phyloP scores from a whole-genome alignment of 1,140 invertebrate genomes.

The Drosophila novamexicana region DNA sequence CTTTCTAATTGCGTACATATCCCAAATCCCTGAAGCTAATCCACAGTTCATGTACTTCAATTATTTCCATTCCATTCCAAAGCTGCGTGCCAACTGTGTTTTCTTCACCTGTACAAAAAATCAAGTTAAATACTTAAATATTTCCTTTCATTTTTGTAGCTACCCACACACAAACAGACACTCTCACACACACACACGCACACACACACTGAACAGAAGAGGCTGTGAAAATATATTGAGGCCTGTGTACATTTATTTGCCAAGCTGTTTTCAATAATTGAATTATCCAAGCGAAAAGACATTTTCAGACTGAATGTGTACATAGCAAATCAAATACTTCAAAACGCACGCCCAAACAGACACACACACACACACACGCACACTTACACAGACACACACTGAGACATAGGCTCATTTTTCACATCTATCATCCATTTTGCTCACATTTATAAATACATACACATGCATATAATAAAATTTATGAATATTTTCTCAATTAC shows the following conservation, averaged over 20 bases:
- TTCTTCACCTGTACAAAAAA: constrained; percentile 53
- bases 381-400: constrained; percentile 11
- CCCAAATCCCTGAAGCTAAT: background rate
- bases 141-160: constrained; percentile 42
- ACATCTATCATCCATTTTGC: constrained; percentile 34
- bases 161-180: background rate
- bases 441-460: constrained; percentile 32
- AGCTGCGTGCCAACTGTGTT: constrained; percentile 56
- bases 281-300: constrained; percentile 45
- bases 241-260: constrained; percentile 37
- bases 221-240: constrained; percentile 34
- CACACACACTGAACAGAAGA: background rate
- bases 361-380: constrained; percentile 2
- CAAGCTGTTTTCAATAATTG: constrained; percentile 51
- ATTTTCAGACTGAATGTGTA: constrained; percentile 21
- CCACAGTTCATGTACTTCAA: background rate
- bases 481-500: constrained; percentile 57
- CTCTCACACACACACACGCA: too few species aligned
- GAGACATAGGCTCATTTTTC: constrained; percentile 30
- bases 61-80: constrained; percentile 6
- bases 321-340: constrained; percentile 27
- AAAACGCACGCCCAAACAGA: constrained; percentile 18
- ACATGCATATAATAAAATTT: constrained; percentile 55
- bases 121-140: constrained; percentile 21
- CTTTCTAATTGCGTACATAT: background rate